These are phyloP conservation scores for Pseudopleuronectes americanus DNA, from an alignment of 2,797 vertebrate genomes.

Conservation along the genomic window DNA sequence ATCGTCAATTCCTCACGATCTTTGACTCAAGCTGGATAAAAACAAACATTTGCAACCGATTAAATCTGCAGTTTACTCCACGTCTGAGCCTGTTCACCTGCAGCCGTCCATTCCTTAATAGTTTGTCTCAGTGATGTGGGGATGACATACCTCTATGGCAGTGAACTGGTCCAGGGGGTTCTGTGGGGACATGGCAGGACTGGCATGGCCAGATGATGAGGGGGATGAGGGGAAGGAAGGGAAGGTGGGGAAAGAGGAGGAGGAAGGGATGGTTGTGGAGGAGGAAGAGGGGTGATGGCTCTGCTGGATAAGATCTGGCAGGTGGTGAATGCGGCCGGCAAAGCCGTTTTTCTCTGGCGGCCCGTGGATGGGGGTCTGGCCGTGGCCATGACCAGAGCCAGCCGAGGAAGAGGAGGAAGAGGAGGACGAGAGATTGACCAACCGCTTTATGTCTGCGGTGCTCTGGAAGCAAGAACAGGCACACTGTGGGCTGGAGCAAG, in stretches of 20 bases:
- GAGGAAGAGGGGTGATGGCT: constrained; percentile 98
- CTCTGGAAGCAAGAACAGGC: constrained; percentile 99
- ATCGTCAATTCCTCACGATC: not conserved
- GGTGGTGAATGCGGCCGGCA: constrained; percentile 95
- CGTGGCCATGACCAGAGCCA: constrained; percentile 45
- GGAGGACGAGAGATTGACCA: constrained; percentile 67
- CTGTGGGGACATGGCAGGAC: constrained; percentile 96
- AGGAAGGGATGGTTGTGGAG: constrained; percentile 91
- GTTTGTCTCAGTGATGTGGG: constrained; percentile 42
- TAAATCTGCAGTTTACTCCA: not conserved
- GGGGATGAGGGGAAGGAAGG: constrained; percentile 89
- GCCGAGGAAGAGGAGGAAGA: constrained; percentile 56
- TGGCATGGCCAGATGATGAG: constrained; percentile 95
- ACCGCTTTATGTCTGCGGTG: constrained; percentile 94
- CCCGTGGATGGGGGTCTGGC: constrained; percentile 85
- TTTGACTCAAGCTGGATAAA: not conserved
- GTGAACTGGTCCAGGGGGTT: constrained; percentile 79
- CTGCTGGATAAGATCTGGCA: constrained; percentile 99
- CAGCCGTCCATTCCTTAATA: constrained; percentile 28
- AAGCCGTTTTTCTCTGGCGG: constrained; percentile 97
- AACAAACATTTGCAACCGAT: constrained; percentile 12
- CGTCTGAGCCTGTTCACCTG: constrained; percentile 28
- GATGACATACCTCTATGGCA: constrained; percentile 82
- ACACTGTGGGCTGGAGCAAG: constrained; percentile 89
- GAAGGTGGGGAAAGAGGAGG: constrained; percentile 87